phyloP scores from a whole-genome alignment of 2,113 vertebrate species.

The Genyomyrus donnyi region DNA sequence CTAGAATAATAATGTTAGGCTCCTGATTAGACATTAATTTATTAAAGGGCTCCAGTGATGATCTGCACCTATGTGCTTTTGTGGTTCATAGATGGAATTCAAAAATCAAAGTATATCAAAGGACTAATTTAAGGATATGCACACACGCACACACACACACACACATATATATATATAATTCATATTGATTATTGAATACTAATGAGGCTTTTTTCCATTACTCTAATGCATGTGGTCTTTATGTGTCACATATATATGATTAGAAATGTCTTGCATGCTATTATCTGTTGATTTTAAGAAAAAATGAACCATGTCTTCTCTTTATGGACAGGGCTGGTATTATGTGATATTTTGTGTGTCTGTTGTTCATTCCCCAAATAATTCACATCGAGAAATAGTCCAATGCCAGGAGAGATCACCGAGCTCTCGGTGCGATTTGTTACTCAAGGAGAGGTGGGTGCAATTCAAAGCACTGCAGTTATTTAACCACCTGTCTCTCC shows the following conservation, averaged over 20 bases:
- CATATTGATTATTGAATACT: neutral
- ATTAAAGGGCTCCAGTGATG: slow-evolving; percentile 4
- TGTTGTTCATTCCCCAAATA: neutral
- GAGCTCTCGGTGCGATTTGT: too few species aligned
- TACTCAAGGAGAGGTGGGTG: neutral
- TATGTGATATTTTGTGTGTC: neutral
- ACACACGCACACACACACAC: neutral
- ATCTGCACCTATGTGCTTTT: neutral
- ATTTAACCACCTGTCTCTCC: neutral
- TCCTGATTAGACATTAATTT: neutral
- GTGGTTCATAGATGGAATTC: neutral
- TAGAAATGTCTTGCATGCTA: neutral
- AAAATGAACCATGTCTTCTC: neutral
- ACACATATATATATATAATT: neutral
- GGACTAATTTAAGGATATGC: neutral
- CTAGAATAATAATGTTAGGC: slow-evolving; percentile 13
- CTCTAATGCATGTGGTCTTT: neutral
- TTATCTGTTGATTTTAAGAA: neutral
- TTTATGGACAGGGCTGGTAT: neutral
- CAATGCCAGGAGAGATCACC: neutral
- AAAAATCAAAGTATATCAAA: neutral
- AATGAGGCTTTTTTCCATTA: neutral
- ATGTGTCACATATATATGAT: neutral
- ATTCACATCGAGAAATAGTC: too few species aligned
- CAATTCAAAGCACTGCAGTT: neutral